Evolutionary conservation across 2,888 invertebrate species (phyloP), one percentile per base, ranked within the genome.

Genomic region (Lasioglossum calceatum): DNA sequence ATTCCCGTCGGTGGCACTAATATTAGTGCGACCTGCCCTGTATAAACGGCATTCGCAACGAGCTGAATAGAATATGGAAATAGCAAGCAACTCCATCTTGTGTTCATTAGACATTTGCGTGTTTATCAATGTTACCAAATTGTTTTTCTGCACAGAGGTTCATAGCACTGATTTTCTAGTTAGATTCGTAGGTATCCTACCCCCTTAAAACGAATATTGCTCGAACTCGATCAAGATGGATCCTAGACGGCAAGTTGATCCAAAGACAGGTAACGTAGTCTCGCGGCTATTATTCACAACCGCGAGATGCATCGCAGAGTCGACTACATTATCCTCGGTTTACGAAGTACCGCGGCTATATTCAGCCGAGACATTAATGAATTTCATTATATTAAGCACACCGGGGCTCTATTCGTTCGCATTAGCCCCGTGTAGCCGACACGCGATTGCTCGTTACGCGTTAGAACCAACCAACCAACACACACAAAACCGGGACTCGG

Each of bases 301-400:
- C 36, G 36, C 36, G 67, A 16, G 36, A 23, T 10, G 36, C 39
- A 36, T 36, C 19, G 36, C 7, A 23, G 32, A 39, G 4, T 8
- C 36, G 67, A 36, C 19, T 36, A 36, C 39, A 70, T 70, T 70
- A 70, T 7, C 67, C 36, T 19, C 10, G 67, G 67, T 70, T 70
- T 64, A 64, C 32, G 64, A 64, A 70, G 36, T 70, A 19, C 67
- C 67, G 36, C 39, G 39, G 36, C 19, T 39, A 36, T 39, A 70
- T 39, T 10, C 23, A 23, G 23, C 36, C 32, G 8, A 67, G 67
- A 67, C 67, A 36, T 58, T 70, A 70, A 70, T 70, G 67, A 70
- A 70, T 70, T 70, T 70, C 67, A 70, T 70, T 70, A 70, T 70
- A 39, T 70, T 70, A 70, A 70, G 67, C 36, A 70, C 64, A 64